These are phyloP conservation scores for Psittacula echo DNA, from an alignment of 2,797 vertebrate species.

Conservation along the genomic window DNA sequence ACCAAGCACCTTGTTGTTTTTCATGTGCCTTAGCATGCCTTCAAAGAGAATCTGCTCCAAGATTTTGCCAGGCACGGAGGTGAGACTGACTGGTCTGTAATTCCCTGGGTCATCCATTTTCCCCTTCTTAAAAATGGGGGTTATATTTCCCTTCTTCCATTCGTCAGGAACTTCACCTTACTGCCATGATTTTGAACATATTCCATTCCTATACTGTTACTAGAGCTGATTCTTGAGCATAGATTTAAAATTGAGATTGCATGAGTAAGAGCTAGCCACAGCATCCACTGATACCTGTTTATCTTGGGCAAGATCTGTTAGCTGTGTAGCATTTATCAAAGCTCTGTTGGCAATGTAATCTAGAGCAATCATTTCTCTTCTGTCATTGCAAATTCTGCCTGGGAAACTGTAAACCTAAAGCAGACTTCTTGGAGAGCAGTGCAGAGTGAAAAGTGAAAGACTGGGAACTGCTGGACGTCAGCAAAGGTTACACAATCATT, in stretches of 20 bases:
- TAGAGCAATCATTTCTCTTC: slow-evolving; percentile 46
- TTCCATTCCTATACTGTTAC: not conserved
- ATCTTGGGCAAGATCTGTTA: slow-evolving; percentile 42
- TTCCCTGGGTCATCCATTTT: too few species aligned
- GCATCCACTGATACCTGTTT: slow-evolving; percentile 6
- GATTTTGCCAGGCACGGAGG: too few species aligned
- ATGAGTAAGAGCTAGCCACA: not conserved
- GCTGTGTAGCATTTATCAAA: slow-evolving; percentile 44
- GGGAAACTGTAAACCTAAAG: slow-evolving; percentile 27
- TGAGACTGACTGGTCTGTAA: too few species aligned
- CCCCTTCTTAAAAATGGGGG: too few species aligned
- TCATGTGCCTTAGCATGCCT: too few species aligned
- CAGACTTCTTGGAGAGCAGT: not conserved
- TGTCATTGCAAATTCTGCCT: slow-evolving; percentile 47
- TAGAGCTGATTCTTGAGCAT: not conserved
- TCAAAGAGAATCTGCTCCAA: too few species aligned
- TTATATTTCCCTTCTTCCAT: too few species aligned
- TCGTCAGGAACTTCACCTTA: not conserved
- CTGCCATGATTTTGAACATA: not conserved
- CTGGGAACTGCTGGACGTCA: slow-evolving; percentile 8
- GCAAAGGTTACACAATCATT: slow-evolving; percentile 35
- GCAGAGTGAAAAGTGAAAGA: not conserved
- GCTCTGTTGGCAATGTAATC: slow-evolving; percentile 54
- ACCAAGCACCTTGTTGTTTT: too few species aligned
- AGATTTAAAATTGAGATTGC: slow-evolving; percentile 34